Evolutionary conservation across 2,113 vertebrate genomes (phyloP), one percentile per base, ranked within the genome.

Genomic region (Hippocampus zosterae): DNA sequence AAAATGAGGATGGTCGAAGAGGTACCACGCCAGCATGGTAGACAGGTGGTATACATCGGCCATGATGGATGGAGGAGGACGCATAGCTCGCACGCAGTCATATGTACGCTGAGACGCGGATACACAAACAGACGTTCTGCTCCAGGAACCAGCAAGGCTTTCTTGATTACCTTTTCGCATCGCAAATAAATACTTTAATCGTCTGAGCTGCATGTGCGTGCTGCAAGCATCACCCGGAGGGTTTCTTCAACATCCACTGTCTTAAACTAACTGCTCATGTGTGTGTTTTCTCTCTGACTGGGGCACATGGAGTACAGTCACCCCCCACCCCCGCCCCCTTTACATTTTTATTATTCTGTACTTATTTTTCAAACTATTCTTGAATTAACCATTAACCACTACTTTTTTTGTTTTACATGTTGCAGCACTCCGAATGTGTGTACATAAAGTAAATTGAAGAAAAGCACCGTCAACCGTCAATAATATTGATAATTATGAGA

Each of bases 21-120:
- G 12, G 60, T 40, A 40, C 1, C 8, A 41, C 8, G 60, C 19
- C 1, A 79, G 37, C 21, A 41, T 41, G 11, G 61, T 55, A 72
- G 71, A 68, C 68, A 56, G 25, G 62, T 44, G 19, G 59, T 21
- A 19, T 11, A 40, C 18, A 33, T 37, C 33, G 70, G 75, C 66
- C 75, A 48, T 77, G 81, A 85, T 72, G 67, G 77, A 83, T 71
- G 72, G 64, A 68, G 79, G 71, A 72, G 37, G 69, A 81, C 65
- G 65, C 66, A 77, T 71, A 70, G 48, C 73, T 82, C 68, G 67
- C 42, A 68, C 3, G 18, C 44, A 40, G 25, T 69, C 40, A 56
- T 73, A 46, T 72, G 75, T 53, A 77, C 63, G 72, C 53, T 69
- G 42, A 44, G 76, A 81, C 73, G 72, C 56, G n/a, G 15, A 65